A percentile compares a stretch with the other conserved stretches of the same genome.
These are phyloP conservation scores for Bujurquina vittata DNA, from an alignment of 2,113 vertebrate species.

Conservation along the genomic window DNA sequence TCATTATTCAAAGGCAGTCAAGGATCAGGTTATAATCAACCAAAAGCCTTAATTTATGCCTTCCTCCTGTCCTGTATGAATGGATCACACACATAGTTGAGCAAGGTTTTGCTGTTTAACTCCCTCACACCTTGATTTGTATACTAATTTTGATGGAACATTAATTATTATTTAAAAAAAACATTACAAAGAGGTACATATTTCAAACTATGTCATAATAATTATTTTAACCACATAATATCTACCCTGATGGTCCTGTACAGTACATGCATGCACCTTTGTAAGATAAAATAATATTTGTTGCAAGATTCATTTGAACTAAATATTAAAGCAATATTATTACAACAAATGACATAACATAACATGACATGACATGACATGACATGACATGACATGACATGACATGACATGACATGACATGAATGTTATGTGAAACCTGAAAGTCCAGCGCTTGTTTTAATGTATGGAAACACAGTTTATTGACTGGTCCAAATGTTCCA, in stretches of 20 bases:
- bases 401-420: too few relatives aligned
- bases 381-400: too few relatives aligned
- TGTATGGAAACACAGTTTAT: neutral
- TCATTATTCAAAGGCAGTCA: conserved; percentile 87
- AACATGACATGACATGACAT: neutral
- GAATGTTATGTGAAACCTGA: neutral
- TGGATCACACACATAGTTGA: conserved; percentile 30
- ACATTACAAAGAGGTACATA: too few relatives aligned
- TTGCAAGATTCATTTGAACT: neutral
- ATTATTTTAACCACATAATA: neutral
- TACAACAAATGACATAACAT: neutral
- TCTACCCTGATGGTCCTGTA: neutral
- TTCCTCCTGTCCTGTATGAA: conserved; percentile 40
- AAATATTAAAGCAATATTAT: neutral
- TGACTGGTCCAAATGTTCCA: neutral
- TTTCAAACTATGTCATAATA: too few relatives aligned
- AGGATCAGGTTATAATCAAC: conserved; percentile 83
- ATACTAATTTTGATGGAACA: too few relatives aligned
- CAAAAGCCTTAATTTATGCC: conserved; percentile 71
- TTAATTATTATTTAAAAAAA: too few relatives aligned
- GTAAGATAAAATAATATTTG: neutral
- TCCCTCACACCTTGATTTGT: neutral
- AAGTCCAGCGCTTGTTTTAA: neutral
- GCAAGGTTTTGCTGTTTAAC: conserved; percentile 2
- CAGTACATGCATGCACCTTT: neutral